Percentiles rank a stretch among this genome's conserved stretches.
phyloP scores from a whole-genome alignment of 2,888 invertebrate species.

The Mylabris sibirica region DNA sequence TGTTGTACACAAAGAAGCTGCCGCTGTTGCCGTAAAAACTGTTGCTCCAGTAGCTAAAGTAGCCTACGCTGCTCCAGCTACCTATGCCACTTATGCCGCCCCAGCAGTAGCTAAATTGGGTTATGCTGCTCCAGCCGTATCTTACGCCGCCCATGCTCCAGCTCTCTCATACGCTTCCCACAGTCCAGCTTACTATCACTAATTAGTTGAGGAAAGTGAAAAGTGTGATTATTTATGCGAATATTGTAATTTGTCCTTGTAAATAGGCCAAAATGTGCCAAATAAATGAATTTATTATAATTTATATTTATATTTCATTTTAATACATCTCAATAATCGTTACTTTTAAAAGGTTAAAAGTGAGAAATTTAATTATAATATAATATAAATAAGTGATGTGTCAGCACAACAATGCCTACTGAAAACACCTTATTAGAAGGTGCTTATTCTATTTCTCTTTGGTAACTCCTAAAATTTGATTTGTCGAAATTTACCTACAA shows the following conservation, averaged over 20 bases:
- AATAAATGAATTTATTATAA: slow-evolving; percentile 15
- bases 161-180: slow-evolving; percentile 24
- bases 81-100: slow-evolving; percentile 60
- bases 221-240: slow-evolving; percentile 28
- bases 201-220: slow-evolving; percentile 16
- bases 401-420: too few species aligned
- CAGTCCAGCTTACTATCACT: slow-evolving; percentile 36
- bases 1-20: slow-evolving; percentile 63
- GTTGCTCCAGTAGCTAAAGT: slow-evolving; percentile 52
- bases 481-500: too few species aligned
- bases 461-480: too few species aligned
- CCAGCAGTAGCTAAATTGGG: slow-evolving; percentile 53
- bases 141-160: slow-evolving; percentile 36
- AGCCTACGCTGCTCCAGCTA: slow-evolving; percentile 54
- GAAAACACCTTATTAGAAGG: too few species aligned
- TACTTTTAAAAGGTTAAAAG: not conserved
- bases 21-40: slow-evolving; percentile 52
- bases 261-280: slow-evolving; percentile 32
- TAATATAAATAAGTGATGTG: too few species aligned
- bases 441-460: too few species aligned
- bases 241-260: slow-evolving; percentile 32
- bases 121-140: slow-evolving; percentile 58
- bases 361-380: too few species aligned
- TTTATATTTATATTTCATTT: too few species aligned
- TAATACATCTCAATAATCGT: not conserved